Evolutionary conservation across 2,113 vertebrate genomes (phyloP).

Genomic region (Etia nguti): DNA sequence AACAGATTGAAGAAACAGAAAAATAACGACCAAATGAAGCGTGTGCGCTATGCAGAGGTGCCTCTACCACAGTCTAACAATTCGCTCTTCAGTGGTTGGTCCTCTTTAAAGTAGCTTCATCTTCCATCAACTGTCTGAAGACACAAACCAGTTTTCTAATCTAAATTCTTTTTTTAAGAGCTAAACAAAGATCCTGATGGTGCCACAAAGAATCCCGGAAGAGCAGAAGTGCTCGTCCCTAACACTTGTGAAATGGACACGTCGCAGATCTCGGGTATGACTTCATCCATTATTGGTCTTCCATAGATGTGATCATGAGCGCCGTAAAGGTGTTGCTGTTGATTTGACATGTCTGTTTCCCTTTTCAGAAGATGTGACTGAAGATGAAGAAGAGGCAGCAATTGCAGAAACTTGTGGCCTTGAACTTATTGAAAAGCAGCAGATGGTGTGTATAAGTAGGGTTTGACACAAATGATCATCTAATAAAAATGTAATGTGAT

Average conservation of each 20-base stretch:
- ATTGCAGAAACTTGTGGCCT: slow-evolving; percentile 86
- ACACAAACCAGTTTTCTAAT: not conserved
- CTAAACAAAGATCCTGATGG: not conserved
- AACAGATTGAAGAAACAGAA: slow-evolving; percentile 81
- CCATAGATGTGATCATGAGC: not conserved
- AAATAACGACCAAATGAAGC: slow-evolving; percentile 62
- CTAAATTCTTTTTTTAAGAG: not conserved
- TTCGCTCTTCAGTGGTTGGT: slow-evolving; percentile 52
- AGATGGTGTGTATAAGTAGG: slow-evolving; percentile 56
- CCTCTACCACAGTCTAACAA: slow-evolving; percentile 20
- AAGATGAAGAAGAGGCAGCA: slow-evolving; percentile 43
- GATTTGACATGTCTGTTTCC: not conserved
- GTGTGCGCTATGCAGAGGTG: slow-evolving; percentile 79
- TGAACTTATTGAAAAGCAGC: slow-evolving; percentile 57
- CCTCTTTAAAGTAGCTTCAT: no score
- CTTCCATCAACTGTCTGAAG: not conserved
- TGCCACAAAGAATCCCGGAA: slow-evolving; percentile 56
- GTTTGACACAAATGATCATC: fast-evolving
- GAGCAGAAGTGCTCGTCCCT: slow-evolving; percentile 78
- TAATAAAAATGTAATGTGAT: not conserved
- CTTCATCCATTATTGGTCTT: not conserved
- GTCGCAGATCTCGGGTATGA: slow-evolving; percentile 58
- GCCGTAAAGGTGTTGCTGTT: not conserved
- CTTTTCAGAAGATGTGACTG: slow-evolving; percentile 20
- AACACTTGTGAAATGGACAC: slow-evolving; percentile 83